Percentiles rank a stretch among this genome's conserved stretches.
These are phyloP conservation scores for Diorhabda sublineata DNA, from an alignment of 1,140 invertebrate species.

Conservation along the genomic window DNA sequence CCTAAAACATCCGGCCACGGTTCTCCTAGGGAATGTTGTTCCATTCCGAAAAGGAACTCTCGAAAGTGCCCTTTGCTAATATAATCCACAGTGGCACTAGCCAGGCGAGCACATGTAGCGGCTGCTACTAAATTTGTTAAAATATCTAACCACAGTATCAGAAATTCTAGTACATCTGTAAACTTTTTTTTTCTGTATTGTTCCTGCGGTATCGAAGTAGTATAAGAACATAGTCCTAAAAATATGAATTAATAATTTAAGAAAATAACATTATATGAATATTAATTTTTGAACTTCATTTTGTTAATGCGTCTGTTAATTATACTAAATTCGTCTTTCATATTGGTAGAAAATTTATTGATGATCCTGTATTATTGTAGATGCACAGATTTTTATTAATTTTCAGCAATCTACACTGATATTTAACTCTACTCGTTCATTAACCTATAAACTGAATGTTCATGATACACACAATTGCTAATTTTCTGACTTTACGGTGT, in stretches of 20 bases:
- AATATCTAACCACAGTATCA: constrained; percentile 59
- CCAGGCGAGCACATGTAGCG: constrained; percentile 57
- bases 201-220: constrained; percentile 17
- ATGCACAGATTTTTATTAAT: too few species aligned
- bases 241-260: background rate
- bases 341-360: too few species aligned
- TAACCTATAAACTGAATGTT: too few species aligned
- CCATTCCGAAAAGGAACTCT: constrained; percentile 53
- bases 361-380: too few species aligned
- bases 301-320: too few species aligned
- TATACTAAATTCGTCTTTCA: too few species aligned
- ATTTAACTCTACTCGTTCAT: too few species aligned
- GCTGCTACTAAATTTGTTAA: constrained; percentile 59
- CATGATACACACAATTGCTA: too few species aligned
- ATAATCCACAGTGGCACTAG: constrained; percentile 62
- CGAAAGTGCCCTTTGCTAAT: constrained; percentile 58
- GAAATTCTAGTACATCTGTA: constrained; percentile 46
- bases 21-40: constrained; percentile 55
- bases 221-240: constrained; percentile 22
- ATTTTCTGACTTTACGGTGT: too few species aligned
- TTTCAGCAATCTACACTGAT: too few species aligned
- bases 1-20: constrained; percentile 66
- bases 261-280: too few species aligned
- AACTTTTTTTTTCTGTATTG: constrained; percentile 29
- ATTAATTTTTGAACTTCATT: too few species aligned